Percentiles rank a stretch among this genome's conserved stretches.
These are phyloP conservation scores for Tychaedon coryphoeus DNA, from an alignment of 2,113 vertebrate genomes.

Conservation along the genomic window DNA sequence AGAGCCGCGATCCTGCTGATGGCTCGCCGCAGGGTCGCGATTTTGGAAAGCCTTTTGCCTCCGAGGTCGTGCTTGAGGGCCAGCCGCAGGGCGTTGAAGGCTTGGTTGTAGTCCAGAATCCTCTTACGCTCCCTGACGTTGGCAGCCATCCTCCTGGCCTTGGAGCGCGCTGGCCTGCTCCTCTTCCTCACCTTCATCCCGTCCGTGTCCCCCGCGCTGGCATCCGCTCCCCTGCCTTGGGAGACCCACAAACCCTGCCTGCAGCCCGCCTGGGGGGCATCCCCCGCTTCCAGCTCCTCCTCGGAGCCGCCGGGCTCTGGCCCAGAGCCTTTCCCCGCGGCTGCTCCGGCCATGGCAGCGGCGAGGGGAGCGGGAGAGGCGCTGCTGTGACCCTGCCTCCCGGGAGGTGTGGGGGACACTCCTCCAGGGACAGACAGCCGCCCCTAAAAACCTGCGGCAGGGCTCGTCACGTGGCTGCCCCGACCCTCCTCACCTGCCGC, in stretches of 20 bases:
- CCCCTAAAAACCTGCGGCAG: slow-evolving; percentile 27
- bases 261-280: not conserved
- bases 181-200: slow-evolving; percentile 75
- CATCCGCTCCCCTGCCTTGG: slow-evolving; percentile 42
- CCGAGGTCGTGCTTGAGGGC: slow-evolving; percentile 88
- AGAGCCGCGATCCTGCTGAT: slow-evolving; percentile 89
- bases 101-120: slow-evolving; percentile 97
- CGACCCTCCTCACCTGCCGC: slow-evolving; percentile 70
- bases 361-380: not conserved
- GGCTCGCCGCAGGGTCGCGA: slow-evolving; percentile 90
- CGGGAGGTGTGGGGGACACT: slow-evolving; percentile 18
- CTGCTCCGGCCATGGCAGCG: slow-evolving; percentile 9
- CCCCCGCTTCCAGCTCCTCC: slow-evolving; percentile 69
- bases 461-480: slow-evolving; percentile 65
- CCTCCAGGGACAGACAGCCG: not conserved
- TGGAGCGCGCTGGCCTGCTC: slow-evolving; percentile 84
- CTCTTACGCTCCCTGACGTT: slow-evolving; percentile 93
- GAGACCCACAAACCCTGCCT: slow-evolving; percentile 19
- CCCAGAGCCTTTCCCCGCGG: not conserved
- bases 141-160: slow-evolving; percentile 90
- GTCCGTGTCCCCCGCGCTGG: slow-evolving; percentile 30
- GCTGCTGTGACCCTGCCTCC: not conserved
- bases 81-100: slow-evolving; percentile 90
- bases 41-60: slow-evolving; percentile 94
- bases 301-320: slow-evolving; percentile 69